Evolutionary conservation across 2,113 vertebrate species (phyloP), one percentile per base, ranked within the genome.

Genomic region (Chloropsis hardwickii): DNA sequence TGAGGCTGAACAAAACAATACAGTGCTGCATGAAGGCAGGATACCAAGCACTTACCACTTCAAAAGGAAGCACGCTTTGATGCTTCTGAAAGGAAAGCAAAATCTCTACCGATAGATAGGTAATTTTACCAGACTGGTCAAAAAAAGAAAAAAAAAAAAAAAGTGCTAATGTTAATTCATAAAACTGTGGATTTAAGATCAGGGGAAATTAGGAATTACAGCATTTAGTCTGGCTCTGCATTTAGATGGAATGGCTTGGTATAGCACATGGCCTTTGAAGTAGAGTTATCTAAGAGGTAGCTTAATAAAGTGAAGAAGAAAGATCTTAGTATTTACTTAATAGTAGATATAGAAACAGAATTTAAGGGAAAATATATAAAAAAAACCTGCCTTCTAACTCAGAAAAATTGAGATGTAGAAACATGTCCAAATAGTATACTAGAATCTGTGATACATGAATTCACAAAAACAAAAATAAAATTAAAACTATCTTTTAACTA

Each of bases 161-260:
- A 2, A 14, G 27, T 77, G 35, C 50, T 84, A 89, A 84, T 91
- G 27, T 86, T 95, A 94, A 95, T 91, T 94, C 54, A 81, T 66
- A 93, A 92, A 92, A 40, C 35, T 15, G 0, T 21, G 44, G 50
- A 90, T 88, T 91, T 92, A 87, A 67, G 51, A 62, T 84, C 47
- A 79, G 76, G 73, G 53, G 35, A 94, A 94, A 92, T 82, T 89
- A 91, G 45, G 81, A 92, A 92, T 94, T 85, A 82, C 16, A 76
- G 66, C 33, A 72, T 92, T 95, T 93, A 48, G 12, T 82, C 53
- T 45, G 20, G 33, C 45, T 94, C 81, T 95, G 78, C 54, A 85
- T 92, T 92, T 91, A 81, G 35, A 61, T 78, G 37, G 60, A 86
- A 81, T 56, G 25, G 10, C 60, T 90, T 40, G 6, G 33, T 62